These are phyloP conservation scores for Leucoptera coffeella DNA, from an alignment of 2,888 invertebrate species.

Conservation along the genomic window DNA sequence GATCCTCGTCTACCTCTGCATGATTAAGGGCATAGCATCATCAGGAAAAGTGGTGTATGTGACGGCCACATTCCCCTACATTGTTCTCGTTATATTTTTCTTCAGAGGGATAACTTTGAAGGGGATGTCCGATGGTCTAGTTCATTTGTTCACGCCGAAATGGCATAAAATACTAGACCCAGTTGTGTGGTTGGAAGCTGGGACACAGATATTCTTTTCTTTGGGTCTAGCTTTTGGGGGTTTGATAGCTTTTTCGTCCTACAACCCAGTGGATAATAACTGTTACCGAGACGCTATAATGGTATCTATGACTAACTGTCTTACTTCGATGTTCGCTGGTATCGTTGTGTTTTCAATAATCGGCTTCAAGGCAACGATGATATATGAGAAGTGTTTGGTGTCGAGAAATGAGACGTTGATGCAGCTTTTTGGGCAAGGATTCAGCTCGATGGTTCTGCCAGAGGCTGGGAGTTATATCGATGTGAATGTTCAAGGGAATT, in stretches of 20 bases:
- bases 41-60: conserved; percentile 96
- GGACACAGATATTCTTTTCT: conserved; percentile 96
- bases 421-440: conserved; percentile 48
- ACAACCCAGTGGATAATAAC: conserved; percentile 95
- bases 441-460: conserved; percentile 41
- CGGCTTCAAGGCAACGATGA: conserved; percentile 85
- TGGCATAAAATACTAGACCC: conserved; percentile 90
- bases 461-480: conserved; percentile 50
- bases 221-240: conserved; percentile 94
- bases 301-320: conserved; percentile 88
- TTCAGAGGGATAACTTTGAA: conserved; percentile 87
- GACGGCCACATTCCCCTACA: conserved; percentile 94
- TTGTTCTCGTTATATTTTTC: conserved; percentile 93
- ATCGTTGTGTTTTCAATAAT: conserved; percentile 94
- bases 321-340: conserved; percentile 95
- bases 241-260: conserved; percentile 92
- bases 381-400: conserved; percentile 69
- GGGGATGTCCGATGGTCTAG: conserved; percentile 79
- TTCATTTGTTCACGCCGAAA: conserved; percentile 87
- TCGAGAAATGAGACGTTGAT: conserved; percentile 56
- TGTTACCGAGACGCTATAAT: conserved; percentile 90
- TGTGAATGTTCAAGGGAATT: conserved; percentile 42
- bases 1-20: conserved; percentile 92
- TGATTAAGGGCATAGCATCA: conserved; percentile 96
- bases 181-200: conserved; percentile 95